Evolutionary conservation across 2,888 invertebrate genomes (phyloP), one percentile per base, ranked within the genome.

Genomic region (Epinotia brunnichana): DNA sequence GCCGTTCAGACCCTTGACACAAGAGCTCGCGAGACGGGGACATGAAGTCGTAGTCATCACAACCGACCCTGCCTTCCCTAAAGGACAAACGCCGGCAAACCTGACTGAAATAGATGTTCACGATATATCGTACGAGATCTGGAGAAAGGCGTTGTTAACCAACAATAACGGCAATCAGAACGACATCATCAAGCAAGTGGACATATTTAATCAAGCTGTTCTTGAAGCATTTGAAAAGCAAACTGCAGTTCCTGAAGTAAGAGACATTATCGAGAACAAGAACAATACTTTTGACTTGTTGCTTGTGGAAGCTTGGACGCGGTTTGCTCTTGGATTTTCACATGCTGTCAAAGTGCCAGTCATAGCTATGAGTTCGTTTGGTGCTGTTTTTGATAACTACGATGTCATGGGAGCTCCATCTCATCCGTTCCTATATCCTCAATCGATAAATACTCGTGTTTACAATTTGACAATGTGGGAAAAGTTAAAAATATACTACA

Each of bases 101-200:
- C 78, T 91, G 1, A 89, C 81, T 2, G 90, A 91, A 81, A 88
- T 92, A 11, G 82, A 88, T 62, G 69, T 87, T 0, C 80, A 85
- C 21, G 80, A 85, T 44, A n/a, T 81, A 5, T 85, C 84, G 0
- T 79, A 81, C 35, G 57, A 56, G n/a, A 35, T 71, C 15, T 72
- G 74, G 77, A 62, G 60, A 39, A 44, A 67, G 67, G 5, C 54
- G 66, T 9, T 75, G 74, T 75, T 54, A 61, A n/a, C 69, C 70
- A 84, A 86, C 21, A 57, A 75, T 3, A 51, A 48, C 15, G 61
- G 61, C 69, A 87, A 39, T 85, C 84, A 74, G 62, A n/a, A n/a
- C 17, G 19, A 57, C 9, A 0, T 56, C 0, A 19, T 11, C 7
- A 54, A 57, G 17, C 54, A 56, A 69, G 15, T 62, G 19, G 4